These are phyloP conservation scores for Drosophila cyrtoloma DNA, from an alignment of 2,888 invertebrate genomes.

Conservation along the genomic window DNA sequence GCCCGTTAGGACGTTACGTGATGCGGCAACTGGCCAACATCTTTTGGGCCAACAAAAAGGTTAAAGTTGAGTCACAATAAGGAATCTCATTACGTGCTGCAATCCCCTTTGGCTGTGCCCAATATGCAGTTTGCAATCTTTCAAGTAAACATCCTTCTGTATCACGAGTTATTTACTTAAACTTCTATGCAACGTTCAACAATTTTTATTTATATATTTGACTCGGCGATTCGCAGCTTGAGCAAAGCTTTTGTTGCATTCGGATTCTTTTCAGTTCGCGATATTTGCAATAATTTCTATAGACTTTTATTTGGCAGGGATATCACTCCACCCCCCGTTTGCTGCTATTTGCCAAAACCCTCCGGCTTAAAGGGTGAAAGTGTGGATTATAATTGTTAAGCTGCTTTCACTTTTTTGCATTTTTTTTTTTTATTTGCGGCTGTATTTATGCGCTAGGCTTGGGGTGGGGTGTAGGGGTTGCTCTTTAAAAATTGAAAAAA, in stretches of 20 bases:
- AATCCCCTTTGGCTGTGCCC: conserved; percentile 7
- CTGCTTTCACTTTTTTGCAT: conserved; percentile 68
- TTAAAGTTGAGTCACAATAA: conserved; percentile 27
- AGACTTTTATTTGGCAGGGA: conserved; percentile 27
- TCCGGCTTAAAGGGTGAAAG: conserved; percentile 74
- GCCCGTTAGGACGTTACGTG: conserved; percentile 56
- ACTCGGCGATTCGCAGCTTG: conserved; percentile 49
- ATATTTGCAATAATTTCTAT: conserved; percentile 42
- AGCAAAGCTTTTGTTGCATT: conserved; percentile 65
- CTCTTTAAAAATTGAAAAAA: conserved; percentile 34
- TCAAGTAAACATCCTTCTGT: not conserved
- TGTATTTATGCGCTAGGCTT: conserved; percentile 50
- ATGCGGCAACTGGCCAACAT: conserved; percentile 54
- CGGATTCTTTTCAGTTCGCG: conserved; percentile 34
- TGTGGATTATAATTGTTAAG: conserved; percentile 80
- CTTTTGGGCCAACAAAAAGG: conserved; percentile 30
- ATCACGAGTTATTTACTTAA: conserved; percentile 34
- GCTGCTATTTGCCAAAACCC: conserved; percentile 11
- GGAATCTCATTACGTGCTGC: conserved; percentile 2
- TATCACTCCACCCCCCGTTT: conserved; percentile 8
- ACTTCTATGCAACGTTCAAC: conserved; percentile 20
- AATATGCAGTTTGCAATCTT: conserved; percentile 31
- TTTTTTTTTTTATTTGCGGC: conserved; percentile 72
- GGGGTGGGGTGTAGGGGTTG: conserved; percentile 46
- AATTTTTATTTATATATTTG: conserved; percentile 24